These are phyloP conservation scores for Aphelocoma californica DNA, from an alignment of 2,797 vertebrate species.

Conservation along the genomic window DNA sequence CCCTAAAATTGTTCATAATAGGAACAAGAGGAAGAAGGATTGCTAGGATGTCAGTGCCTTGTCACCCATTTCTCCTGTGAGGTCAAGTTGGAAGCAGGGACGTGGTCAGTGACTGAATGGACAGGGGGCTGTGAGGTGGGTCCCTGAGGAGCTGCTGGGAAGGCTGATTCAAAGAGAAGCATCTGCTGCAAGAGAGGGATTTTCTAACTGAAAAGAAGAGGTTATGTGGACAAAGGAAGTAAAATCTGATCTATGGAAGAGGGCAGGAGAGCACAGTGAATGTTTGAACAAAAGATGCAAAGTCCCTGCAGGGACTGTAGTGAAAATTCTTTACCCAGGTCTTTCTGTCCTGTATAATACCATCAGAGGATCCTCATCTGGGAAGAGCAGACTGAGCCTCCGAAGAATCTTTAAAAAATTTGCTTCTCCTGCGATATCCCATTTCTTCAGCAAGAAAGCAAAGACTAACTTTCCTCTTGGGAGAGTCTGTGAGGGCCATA, in stretches of 20 bases:
- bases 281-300: neutral
- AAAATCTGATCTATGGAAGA: neutral
- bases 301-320: neutral
- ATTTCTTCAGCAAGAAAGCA: neutral
- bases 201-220: neutral
- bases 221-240: neutral
- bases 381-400: neutral
- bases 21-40: neutral
- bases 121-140: neutral
- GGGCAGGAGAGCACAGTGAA: neutral
- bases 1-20: neutral
- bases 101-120: neutral
- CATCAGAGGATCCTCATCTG: neutral
- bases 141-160: neutral
- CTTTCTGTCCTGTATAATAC: neutral
- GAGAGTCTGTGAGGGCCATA: accelerated
- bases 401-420: neutral
- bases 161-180: neutral
- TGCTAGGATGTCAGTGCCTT: neutral
- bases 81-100: neutral
- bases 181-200: neutral
- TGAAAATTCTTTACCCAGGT: neutral
- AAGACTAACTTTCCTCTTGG: neutral
- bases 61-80: neutral
- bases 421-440: neutral